These are phyloP conservation scores for Pseudorasbora parva DNA, from an alignment of 2,113 vertebrate genomes.

Conservation along the genomic window DNA sequence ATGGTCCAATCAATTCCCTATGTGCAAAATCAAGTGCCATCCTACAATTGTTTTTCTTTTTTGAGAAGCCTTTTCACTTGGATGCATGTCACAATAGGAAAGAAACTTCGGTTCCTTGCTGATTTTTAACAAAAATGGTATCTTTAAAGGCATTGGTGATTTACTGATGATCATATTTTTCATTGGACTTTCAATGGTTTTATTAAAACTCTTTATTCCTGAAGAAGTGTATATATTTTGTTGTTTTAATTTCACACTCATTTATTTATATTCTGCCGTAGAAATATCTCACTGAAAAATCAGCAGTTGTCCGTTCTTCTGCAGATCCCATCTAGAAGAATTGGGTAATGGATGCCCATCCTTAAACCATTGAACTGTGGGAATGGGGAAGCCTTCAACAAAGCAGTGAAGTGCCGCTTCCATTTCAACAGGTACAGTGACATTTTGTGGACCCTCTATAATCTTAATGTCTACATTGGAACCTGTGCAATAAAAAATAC, in stretches of 20 bases:
- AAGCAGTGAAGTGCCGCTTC: conserved; percentile 71
- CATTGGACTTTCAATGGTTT: not conserved
- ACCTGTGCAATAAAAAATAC: conserved; percentile 52
- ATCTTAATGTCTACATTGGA: conserved; percentile 65
- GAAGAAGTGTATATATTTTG: not conserved
- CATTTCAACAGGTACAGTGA: conserved; percentile 69
- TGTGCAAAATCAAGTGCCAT: too few relatives aligned
- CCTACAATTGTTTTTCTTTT: too few relatives aligned
- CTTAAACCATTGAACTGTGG: conserved; percentile 80
- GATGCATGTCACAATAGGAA: too few relatives aligned
- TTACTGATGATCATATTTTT: not conserved
- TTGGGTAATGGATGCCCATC: conserved; percentile 68
- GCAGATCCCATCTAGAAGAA: conserved; percentile 65
- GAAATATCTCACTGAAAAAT: conserved; percentile 70
- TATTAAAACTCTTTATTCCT: not conserved
- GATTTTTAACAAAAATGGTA: not conserved
- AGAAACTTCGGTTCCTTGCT: too few relatives aligned
- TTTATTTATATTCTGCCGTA: not conserved
- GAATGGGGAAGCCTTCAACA: conserved; percentile 72
- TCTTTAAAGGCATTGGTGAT: not conserved
- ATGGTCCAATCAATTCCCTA: too few relatives aligned
- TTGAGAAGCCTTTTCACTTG: too few relatives aligned
- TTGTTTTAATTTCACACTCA: not conserved
- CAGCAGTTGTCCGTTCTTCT: conserved; percentile 76
- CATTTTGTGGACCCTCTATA: conserved; percentile 71